phyloP scores from a whole-genome alignment of 2,888 invertebrate genomes.

The Drosophila kambysellisi region DNA sequence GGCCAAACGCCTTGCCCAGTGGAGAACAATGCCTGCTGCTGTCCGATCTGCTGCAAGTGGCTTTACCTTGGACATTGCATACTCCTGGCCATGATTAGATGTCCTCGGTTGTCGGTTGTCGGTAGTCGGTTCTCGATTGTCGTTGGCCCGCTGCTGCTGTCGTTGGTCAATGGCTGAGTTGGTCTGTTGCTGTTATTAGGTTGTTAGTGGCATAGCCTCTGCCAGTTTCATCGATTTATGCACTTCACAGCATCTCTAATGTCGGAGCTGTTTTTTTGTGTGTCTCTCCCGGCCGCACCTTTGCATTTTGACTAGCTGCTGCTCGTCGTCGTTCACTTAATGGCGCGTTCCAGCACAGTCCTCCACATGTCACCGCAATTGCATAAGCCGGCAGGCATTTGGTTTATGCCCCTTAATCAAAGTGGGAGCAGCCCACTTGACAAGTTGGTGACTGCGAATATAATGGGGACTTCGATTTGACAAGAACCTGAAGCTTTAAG shows the following conservation, averaged over 20 bases:
- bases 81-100: conserved; percentile 72
- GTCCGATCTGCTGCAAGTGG: conserved; percentile 73
- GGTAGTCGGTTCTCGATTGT: conserved; percentile 13
- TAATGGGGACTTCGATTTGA: neutral
- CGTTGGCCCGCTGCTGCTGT: conserved; percentile 5
- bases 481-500: neutral
- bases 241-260: conserved; percentile 76
- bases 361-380: conserved; percentile 7
- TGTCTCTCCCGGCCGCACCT: neutral
- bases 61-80: conserved; percentile 73
- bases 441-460: neutral
- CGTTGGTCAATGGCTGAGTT: conserved; percentile 37
- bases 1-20: conserved; percentile 56
- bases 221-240: conserved; percentile 83
- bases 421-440: neutral
- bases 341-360: conserved; percentile 55
- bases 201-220: conserved; percentile 80
- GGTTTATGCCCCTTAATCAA: conserved; percentile 11
- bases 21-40: conserved; percentile 74
- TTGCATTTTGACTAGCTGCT: conserved; percentile 34
- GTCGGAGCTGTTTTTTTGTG: conserved; percentile 36
- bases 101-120: conserved; percentile 61
- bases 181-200: conserved; percentile 77
- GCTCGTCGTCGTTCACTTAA: conserved; percentile 57
- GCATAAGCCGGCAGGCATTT: conserved; percentile 6